Evolutionary conservation across 92 coral and sea anemone genomes (phyloP).

Genomic region (Heliopora coerulea): DNA sequence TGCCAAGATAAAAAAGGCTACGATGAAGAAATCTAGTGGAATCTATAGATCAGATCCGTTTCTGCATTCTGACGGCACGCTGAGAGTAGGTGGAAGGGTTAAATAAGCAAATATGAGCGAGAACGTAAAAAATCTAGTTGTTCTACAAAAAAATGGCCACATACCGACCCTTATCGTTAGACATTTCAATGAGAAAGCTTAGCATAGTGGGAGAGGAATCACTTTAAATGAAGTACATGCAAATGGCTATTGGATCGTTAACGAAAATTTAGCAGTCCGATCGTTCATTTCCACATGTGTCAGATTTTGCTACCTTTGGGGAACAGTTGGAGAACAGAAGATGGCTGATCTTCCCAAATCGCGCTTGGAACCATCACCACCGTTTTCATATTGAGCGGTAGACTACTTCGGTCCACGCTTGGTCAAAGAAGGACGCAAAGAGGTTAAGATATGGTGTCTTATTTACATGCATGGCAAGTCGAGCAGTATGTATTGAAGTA

Average conservation of each 20-base stretch:
- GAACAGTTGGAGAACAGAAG: neutral
- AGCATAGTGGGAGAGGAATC: constrained; percentile 61
- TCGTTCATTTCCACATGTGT: neutral
- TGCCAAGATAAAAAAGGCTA: neutral
- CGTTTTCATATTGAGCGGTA: neutral
- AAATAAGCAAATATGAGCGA: constrained; percentile 29
- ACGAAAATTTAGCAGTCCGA: constrained; percentile 51
- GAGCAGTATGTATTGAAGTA: neutral
- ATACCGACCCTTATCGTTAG: constrained; percentile 41
- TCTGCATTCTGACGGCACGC: constrained; percentile 46
- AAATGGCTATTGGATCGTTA: constrained; percentile 57
- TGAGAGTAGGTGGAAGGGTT: constrained; percentile 60
- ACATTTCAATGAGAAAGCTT: constrained; percentile 39
- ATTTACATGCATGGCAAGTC: neutral
- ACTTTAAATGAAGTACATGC: constrained; percentile 53
- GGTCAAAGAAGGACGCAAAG: neutral
- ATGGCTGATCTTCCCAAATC: constrained; percentile 6
- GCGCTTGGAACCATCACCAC: neutral
- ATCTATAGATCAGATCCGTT: constrained; percentile 59
- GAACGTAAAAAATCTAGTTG: constrained; percentile 43
- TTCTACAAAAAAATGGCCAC: constrained; percentile 49
- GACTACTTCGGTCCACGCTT: constrained; percentile 4
- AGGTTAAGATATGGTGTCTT: constrained; percentile 1
- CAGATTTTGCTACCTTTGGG: neutral
- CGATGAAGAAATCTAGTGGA: constrained; percentile 32